phyloP scores from a whole-genome alignment of 1,140 invertebrate genomes.

The Dendrolimus punctatus region DNA sequence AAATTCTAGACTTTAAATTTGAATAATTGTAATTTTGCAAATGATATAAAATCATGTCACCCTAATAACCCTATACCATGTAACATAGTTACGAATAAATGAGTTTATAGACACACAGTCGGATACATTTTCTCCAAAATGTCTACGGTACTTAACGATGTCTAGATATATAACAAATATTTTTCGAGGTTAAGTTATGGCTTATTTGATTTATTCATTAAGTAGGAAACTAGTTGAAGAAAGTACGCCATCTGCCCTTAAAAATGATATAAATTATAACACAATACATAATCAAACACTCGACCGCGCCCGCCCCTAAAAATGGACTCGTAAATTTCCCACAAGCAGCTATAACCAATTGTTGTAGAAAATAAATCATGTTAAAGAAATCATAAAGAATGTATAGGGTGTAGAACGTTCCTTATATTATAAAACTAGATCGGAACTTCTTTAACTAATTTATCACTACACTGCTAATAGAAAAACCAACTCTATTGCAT shows the following conservation, averaged over 20 bases:
- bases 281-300: conserved; percentile 24
- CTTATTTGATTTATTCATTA: too few species aligned
- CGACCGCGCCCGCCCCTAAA: conserved; percentile 38
- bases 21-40: too few species aligned
- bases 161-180: conserved; percentile 1
- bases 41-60: too few species aligned
- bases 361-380: conserved; percentile 64
- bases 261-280: conserved; percentile 18
- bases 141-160: background rate
- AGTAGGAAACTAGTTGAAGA: background rate
- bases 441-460: conserved; percentile 13
- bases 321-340: conserved; percentile 58
- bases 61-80: too few species aligned
- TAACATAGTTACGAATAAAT: too few species aligned
- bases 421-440: conserved; percentile 49
- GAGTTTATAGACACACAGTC: too few species aligned
- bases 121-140: too few species aligned
- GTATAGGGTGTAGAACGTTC: conserved; percentile 2
- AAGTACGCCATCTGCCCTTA: conserved; percentile 12
- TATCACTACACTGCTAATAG: too few species aligned
- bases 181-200: background rate
- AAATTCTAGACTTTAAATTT: too few species aligned
- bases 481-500: too few species aligned
- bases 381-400: conserved; percentile 32
- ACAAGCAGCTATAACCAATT: conserved; percentile 35